Percentiles rank a stretch among this genome's conserved stretches.
Evolutionary conservation across 2,797 vertebrate genomes (phyloP).

Genomic region (Coilia nasus): DNA sequence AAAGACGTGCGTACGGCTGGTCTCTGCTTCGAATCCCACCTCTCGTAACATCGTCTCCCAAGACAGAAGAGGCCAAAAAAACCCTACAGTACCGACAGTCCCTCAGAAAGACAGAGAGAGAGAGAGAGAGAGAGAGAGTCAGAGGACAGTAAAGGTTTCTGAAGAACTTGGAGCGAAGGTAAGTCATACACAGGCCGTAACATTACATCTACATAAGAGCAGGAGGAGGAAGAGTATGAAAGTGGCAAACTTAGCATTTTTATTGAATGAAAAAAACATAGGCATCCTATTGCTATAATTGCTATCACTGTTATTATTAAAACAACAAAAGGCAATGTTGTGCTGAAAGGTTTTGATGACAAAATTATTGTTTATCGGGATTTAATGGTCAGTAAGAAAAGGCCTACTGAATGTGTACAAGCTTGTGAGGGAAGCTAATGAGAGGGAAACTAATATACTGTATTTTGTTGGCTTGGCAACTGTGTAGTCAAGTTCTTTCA

Average conservation of each 20-base stretch:
- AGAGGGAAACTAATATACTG: background rate
- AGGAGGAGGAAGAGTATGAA: background rate
- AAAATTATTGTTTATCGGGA: background rate
- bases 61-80: background rate
- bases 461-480: constrained; percentile 27
- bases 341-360: background rate
- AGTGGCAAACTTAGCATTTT: background rate
- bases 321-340: background rate
- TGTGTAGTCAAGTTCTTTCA: background rate
- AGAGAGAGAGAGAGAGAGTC: background rate
- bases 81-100: background rate
- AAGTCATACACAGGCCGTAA: background rate
- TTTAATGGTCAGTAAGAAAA: background rate
- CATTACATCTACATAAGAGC: background rate
- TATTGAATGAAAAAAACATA: background rate
- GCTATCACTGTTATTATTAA: background rate
- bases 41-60: background rate
- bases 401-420: background rate
- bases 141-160: background rate
- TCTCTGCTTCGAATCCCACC: background rate
- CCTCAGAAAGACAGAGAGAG: background rate
- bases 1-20: background rate
- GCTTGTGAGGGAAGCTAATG: background rate
- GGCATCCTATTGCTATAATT: no score
- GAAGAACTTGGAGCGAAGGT: constrained; percentile 20